Evolutionary conservation across 2,797 vertebrate genomes (phyloP).

Genomic region (Typhlichthys subterraneus): DNA sequence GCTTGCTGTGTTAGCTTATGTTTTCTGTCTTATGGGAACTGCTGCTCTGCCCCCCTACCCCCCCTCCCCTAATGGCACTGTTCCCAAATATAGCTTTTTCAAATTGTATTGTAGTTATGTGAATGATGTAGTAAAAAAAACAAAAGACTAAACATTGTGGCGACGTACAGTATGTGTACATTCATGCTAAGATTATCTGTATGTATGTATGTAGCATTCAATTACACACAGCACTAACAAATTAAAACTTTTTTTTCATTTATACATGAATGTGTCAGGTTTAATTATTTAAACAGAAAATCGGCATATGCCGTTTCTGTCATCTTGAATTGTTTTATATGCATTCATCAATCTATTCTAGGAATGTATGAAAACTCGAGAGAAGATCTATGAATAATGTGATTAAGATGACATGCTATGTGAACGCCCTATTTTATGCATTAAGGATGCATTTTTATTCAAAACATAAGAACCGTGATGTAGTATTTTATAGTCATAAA

Average conservation of each 20-base stretch:
- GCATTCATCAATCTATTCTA: no score
- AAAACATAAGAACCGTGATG: no score
- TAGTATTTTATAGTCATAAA: not conserved
- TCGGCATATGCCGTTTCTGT: no score
- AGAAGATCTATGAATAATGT: no score
- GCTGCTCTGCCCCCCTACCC: conserved; percentile 8
- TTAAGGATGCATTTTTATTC: not conserved
- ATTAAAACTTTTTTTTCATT: conserved; percentile 73
- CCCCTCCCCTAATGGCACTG: conserved; percentile 42
- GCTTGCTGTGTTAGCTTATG: conserved; percentile 79
- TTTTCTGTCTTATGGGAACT: conserved; percentile 63
- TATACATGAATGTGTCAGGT: conserved; percentile 31
- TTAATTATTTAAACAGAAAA: conserved; percentile 3
- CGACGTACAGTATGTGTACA: conserved; percentile 71
- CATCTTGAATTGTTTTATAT: no score
- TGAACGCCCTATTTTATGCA: not conserved
- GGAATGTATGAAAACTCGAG: no score
- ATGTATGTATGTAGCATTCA: conserved; percentile 82
- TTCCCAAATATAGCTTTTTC: conserved; percentile 64
- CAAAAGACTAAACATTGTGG: conserved; percentile 53
- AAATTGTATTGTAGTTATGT: conserved; percentile 77
- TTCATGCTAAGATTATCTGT: conserved; percentile 75
- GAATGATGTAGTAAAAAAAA: conserved; percentile 69
- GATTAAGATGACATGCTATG: no score
- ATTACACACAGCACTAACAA: conserved; percentile 82